Evolutionary conservation across 1,140 invertebrate species (phyloP).

Genomic region (Rhopalosiphum padi): DNA sequence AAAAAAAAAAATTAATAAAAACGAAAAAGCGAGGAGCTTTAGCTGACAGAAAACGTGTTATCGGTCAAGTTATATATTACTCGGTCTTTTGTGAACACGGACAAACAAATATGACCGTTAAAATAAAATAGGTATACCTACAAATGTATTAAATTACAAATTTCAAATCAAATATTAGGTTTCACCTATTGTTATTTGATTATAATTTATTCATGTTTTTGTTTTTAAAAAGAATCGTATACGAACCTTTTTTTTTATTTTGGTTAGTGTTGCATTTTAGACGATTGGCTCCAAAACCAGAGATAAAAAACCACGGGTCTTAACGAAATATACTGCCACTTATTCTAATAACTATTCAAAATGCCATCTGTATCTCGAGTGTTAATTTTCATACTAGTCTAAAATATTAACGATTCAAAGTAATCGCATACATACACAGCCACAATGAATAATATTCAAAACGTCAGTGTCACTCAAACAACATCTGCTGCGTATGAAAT

Average conservation of each 20-base stretch:
- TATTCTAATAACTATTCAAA: neutral
- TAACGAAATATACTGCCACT: neutral
- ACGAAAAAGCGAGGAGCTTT: neutral
- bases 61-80: neutral
- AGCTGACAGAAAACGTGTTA: neutral
- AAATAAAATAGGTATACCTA: neutral
- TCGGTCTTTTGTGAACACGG: neutral
- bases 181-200: no score
- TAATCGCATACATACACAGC: neutral
- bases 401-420: slow-evolving; percentile 17
- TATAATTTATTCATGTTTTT: neutral
- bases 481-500: neutral
- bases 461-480: slow-evolving; percentile 18
- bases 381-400: neutral
- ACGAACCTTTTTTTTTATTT: neutral
- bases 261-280: neutral
- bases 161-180: neutral
- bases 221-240: neutral
- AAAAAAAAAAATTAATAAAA: neutral
- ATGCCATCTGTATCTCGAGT: neutral
- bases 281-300: neutral
- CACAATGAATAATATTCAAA: neutral
- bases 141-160: neutral
- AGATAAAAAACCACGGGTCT: neutral
- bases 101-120: neutral